A percentile compares a stretch with the other conserved stretches of the same genome.
These are phyloP conservation scores for Hyla sarda DNA, from an alignment of 2,113 vertebrate species.

Conservation along the genomic window DNA sequence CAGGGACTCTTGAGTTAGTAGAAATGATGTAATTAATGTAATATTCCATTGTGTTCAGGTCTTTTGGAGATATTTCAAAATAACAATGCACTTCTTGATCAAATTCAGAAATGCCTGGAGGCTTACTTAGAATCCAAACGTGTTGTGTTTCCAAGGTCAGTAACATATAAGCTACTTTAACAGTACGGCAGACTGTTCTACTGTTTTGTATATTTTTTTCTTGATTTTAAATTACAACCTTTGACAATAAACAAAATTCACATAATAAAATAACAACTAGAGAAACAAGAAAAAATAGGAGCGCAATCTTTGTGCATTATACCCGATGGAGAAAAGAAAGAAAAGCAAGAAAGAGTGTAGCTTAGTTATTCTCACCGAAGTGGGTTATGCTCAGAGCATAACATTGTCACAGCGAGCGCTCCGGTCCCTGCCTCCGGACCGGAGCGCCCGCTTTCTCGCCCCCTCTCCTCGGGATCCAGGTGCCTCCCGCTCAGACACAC, in stretches of 20 bases:
- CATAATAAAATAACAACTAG: background rate
- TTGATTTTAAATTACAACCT: background rate
- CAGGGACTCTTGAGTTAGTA: background rate
- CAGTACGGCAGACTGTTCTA: background rate
- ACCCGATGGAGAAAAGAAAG: too few species aligned
- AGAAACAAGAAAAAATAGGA: background rate
- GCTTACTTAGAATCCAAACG: slow-evolving; percentile 86
- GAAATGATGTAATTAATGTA: slow-evolving; percentile 31
- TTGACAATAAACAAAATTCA: background rate
- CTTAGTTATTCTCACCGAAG: too few species aligned
- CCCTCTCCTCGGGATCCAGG: too few species aligned
- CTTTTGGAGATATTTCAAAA: slow-evolving; percentile 82
- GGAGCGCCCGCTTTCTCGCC: too few species aligned
- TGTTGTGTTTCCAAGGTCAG: slow-evolving; percentile 82
- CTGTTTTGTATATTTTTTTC: background rate
- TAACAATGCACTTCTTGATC: slow-evolving; percentile 83
- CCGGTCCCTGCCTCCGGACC: too few species aligned
- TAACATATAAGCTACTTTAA: slow-evolving; percentile 40
- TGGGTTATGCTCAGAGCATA: too few species aligned
- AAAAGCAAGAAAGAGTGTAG: too few species aligned
- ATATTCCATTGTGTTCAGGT: slow-evolving; percentile 68
- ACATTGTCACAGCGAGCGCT: too few species aligned
- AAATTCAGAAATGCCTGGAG: slow-evolving; percentile 87
- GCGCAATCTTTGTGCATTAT: too few species aligned
- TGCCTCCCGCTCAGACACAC: too few species aligned